Percentiles rank a stretch among this genome's conserved stretches.
phyloP scores from a whole-genome alignment of 2,113 vertebrate genomes.

The Hyaena hyaena region DNA sequence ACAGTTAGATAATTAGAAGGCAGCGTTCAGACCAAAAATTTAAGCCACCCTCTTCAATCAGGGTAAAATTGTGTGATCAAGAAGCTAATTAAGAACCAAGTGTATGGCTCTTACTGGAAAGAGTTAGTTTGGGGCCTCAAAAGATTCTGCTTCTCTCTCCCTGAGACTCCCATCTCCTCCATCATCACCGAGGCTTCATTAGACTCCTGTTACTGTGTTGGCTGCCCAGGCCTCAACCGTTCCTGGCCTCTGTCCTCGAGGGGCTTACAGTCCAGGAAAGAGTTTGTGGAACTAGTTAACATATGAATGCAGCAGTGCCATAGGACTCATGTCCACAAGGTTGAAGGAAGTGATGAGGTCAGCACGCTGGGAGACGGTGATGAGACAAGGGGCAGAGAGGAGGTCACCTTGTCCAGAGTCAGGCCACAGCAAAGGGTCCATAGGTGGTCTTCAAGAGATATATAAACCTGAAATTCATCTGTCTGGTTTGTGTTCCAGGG shows the following conservation, averaged over 20 bases:
- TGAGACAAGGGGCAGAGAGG: background rate
- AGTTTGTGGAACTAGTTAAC: background rate
- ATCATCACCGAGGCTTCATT: background rate
- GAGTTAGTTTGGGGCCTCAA: background rate
- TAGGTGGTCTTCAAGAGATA: background rate
- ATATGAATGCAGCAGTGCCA: background rate
- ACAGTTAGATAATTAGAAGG: constrained; percentile 85
- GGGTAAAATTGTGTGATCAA: constrained; percentile 80
- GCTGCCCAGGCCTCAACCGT: background rate
- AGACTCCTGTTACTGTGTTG: background rate
- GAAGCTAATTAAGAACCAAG: constrained; percentile 83
- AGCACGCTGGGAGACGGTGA: background rate
- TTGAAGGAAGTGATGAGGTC: background rate
- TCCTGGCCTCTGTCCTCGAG: background rate
- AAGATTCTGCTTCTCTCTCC: background rate
- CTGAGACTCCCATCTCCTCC: background rate
- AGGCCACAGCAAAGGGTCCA: background rate
- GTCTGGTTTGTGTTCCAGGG: background rate
- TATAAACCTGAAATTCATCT: background rate
- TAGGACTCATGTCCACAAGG: background rate
- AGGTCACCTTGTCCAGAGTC: background rate
- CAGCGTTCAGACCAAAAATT: constrained; percentile 81
- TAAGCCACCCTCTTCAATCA: constrained; percentile 86
- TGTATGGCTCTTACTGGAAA: background rate
- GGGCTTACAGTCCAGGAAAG: background rate